phyloP scores from a whole-genome alignment of 1,140 invertebrate species.

The Drosophila eugracilis region DNA sequence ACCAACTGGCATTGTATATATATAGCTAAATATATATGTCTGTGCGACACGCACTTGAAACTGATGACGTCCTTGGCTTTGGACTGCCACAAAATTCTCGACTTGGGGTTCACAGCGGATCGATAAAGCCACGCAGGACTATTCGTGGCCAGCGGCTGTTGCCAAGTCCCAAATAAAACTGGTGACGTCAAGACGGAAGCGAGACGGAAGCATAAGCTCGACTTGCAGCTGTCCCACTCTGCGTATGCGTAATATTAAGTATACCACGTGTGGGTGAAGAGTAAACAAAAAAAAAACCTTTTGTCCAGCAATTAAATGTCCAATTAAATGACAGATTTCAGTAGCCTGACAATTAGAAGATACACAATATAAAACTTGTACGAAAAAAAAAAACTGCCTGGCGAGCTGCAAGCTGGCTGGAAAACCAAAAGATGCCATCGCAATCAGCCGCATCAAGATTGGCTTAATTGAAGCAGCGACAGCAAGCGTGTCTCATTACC shows the following conservation, averaged over 20 bases:
- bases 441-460: slow-evolving; percentile 52
- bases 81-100: slow-evolving; percentile 42
- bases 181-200: slow-evolving; percentile 75
- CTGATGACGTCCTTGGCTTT: slow-evolving; percentile 76
- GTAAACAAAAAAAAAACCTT: slow-evolving; percentile 51
- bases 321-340: slow-evolving; percentile 20
- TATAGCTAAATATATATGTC: neutral
- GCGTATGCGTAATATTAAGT: slow-evolving; percentile 64
- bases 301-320: slow-evolving; percentile 23
- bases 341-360: slow-evolving; percentile 53
- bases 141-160: slow-evolving; percentile 51
- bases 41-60: slow-evolving; percentile 67
- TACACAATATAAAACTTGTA: slow-evolving; percentile 9
- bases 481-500: slow-evolving; percentile 66
- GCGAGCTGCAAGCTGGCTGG: slow-evolving; percentile 18
- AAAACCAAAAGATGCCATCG: slow-evolving; percentile 37
- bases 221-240: slow-evolving; percentile 9
- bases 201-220: slow-evolving; percentile 48
- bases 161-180: slow-evolving; percentile 71
- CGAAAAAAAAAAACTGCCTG: slow-evolving; percentile 16
- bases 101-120: slow-evolving; percentile 59
- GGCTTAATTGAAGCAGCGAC: slow-evolving; percentile 70
- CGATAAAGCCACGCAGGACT: slow-evolving; percentile 65
- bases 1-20: slow-evolving; percentile 5
- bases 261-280: slow-evolving; percentile 49